Evolutionary conservation across 2,113 vertebrate genomes (phyloP).

Genomic region (Cranoglanis bouderius): DNA sequence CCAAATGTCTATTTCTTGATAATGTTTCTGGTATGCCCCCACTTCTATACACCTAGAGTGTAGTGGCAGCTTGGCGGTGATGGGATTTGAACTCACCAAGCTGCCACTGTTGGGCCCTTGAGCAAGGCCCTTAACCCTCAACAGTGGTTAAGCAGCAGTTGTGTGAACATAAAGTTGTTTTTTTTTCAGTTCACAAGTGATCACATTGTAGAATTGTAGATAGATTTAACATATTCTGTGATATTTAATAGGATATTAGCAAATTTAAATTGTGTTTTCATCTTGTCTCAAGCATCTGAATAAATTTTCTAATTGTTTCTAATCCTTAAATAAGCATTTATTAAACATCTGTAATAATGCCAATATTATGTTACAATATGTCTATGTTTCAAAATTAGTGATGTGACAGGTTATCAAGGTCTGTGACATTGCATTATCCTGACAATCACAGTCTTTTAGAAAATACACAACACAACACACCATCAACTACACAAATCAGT

Average conservation of each 20-base stretch:
- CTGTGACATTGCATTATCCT: neutral
- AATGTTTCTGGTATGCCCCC: no score
- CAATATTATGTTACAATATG: no score
- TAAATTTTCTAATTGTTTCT: neutral
- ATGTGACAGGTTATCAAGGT: neutral
- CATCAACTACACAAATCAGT: neutral
- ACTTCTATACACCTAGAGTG: neutral
- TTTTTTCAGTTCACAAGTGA: neutral
- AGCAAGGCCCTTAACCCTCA: no score
- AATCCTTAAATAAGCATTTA: neutral
- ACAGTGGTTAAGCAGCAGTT: no score
- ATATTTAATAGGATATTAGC: neutral
- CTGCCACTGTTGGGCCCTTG: no score
- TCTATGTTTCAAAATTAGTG: neutral
- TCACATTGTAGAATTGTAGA: neutral
- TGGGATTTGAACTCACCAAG: no score
- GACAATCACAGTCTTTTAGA: neutral
- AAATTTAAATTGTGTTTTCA: neutral
- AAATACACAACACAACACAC: neutral
- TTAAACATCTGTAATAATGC: neutral
- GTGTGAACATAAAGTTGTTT: no score
- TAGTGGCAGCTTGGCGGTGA: no score
- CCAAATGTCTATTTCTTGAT: neutral
- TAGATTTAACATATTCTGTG: neutral
- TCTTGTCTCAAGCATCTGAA: neutral